Evolutionary conservation across 2,113 vertebrate species (phyloP), one percentile per base, ranked within the genome.

Genomic region (Platanista minor): DNA sequence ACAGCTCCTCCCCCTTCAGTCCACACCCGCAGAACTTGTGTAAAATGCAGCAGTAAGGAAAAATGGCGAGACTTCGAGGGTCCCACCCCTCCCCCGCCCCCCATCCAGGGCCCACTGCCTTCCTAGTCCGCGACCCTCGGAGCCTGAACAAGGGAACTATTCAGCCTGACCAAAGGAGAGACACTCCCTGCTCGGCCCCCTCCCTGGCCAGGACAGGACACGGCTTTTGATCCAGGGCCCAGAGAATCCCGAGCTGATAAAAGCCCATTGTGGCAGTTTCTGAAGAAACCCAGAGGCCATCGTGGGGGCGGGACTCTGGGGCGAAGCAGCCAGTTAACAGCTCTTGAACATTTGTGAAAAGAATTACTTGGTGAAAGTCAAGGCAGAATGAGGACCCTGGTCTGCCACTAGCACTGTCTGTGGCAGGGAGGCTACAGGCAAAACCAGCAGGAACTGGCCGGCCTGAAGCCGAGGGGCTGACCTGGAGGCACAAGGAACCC

Each of bases 311-410:
- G 75, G 64, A 39, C 49, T 57, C 41, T 23, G 49, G 54, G 85
- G 74, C 61, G 87, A 33, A 77, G 84, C 75, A 90, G 80, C 41
- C 94, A 69, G 84, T 93, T 83, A 67, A 83, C 25, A 49, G 86
- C 78, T 57, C 91, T 89, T 43, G 81, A 74, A 87, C 96, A 90
- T 97, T 98, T 94, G 96, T 87, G 81, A 94, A 95, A 97, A 96
- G 96, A 93, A 95, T 97, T 89, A 96, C 57, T 75, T 15, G 96
- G 78, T 1, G 11, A 95, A 96, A 97, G 87, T 92, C 75, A 74
- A 74, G 25, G 92, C 87, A 72, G 81, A 64, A 89, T 0, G 92
- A 83, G 95, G 33, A 87, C 87, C 78, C 29, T 0, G 1, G 85
- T 90, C 81, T 78, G 84, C 92, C 78, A 41, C 83, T 9, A 64